Base-by-base conservation (phyloP, 2,888 invertebrate species). In the Bombyx huttoni region DNA sequence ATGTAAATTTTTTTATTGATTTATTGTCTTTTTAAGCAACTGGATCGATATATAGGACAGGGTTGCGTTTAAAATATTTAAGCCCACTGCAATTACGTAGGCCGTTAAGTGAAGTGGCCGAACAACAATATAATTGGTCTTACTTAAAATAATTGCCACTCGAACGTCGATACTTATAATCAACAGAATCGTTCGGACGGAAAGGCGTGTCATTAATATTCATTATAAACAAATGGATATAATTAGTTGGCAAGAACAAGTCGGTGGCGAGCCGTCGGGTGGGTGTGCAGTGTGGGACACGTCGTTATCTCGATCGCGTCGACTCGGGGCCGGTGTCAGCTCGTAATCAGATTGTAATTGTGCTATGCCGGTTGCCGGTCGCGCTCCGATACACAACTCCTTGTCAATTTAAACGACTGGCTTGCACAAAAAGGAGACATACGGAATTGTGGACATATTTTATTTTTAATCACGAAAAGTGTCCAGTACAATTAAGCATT, bases 171-270 rank as follows among this genome's bases (percentile, higher is more conserved):
- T 78, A 76, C 73, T 76, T 75, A 70, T 71, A 73, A 73, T 75
- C 73, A 75, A 78, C 75, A 72, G 73, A 75, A 74, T 68, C 58
- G 73, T 64, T 63, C 66, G 68, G 71, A 60, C 67, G 69, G 66
- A 68, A 68, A 73, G 75, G 72, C 65, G 68, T 64, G 73, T 77
- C 79, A 76, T 83, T 81, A 82, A 80, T 82, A 80, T 82, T 84
- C 80, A 84, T 84, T 83, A 82, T 75, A 81, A 78, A 81, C 82
- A 84, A 85, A 85, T 83, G 80, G 80, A 78, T 85, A 81, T 85
- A 84, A 86, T 86, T 83, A 85, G 72, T 77, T 64, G 68, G 70
- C 70, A 72, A 77, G 81, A 78, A 79, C 79, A 71, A 81, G 83
- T 81, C 67, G 75, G 68, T 75, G 70, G 75, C 78, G 78, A 75